These are phyloP conservation scores for Paguma larvata DNA, from an alignment of 2,797 vertebrate species.

Conservation along the genomic window DNA sequence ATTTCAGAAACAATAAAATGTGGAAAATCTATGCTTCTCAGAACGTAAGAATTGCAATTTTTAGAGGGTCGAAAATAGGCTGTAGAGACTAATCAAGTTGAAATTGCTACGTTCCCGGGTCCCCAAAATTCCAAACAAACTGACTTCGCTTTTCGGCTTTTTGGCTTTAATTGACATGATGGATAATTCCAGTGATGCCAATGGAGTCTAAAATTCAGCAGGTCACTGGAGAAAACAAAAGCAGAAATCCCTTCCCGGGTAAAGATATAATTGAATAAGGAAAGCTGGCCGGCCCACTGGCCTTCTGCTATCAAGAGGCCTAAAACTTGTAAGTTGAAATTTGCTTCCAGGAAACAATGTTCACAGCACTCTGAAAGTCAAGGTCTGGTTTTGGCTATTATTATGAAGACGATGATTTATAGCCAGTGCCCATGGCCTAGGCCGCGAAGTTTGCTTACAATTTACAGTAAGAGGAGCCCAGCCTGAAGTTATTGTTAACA, in stretches of 20 bases:
- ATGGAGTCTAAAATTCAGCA: slow-evolving; percentile 20
- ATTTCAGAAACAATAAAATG: slow-evolving; percentile 51
- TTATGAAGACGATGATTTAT: slow-evolving; percentile 53
- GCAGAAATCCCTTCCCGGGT: not conserved
- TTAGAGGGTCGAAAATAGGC: slow-evolving; percentile 23
- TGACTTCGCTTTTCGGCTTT: not conserved
- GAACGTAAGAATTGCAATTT: not conserved
- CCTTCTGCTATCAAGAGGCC: slow-evolving; percentile 17
- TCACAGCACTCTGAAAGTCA: slow-evolving; percentile 27
- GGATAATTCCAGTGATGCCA: not conserved
- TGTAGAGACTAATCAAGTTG: not conserved
- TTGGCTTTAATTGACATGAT: not conserved
- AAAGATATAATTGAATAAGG: slow-evolving; percentile 38
- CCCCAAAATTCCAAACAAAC: slow-evolving; percentile 26
- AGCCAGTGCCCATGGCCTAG: not conserved
- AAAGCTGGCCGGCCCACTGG: not conserved
- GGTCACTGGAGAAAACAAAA: slow-evolving; percentile 38
- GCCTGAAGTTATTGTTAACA: slow-evolving; percentile 40
- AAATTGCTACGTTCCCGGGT: not conserved
- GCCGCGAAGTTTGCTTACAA: not conserved
- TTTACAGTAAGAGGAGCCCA: slow-evolving; percentile 36
- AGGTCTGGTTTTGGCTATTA: not conserved
- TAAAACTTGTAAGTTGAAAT: not conserved
- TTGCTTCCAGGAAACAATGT: slow-evolving; percentile 46
- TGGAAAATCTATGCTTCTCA: not conserved